Conservation (phyloP, 2,797 vertebrate genomes). For the Aplochiton taeniatus region DNA sequence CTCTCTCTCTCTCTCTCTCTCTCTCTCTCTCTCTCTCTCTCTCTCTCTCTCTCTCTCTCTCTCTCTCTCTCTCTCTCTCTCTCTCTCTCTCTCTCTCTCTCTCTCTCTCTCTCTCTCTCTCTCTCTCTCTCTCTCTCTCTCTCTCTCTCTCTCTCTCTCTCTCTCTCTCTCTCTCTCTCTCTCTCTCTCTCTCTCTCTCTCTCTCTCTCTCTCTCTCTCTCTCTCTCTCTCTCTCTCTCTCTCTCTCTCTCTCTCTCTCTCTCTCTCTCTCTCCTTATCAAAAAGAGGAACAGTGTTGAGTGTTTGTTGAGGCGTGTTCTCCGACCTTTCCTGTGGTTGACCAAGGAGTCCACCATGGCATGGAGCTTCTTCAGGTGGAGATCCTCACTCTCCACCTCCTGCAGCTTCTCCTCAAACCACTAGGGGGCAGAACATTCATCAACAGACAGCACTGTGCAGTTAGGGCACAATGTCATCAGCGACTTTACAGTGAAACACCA, state of each 20-base stretch:
- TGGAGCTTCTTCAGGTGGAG: conserved; percentile 93
- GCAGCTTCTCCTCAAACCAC: conserved; percentile 99
- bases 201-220: too few species aligned
- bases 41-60: neutral
- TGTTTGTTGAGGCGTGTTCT: neutral
- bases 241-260: neutral
- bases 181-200: too few species aligned
- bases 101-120: neutral
- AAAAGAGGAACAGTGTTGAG: neutral
- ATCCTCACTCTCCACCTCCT: conserved; percentile 94
- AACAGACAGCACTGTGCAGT: neutral
- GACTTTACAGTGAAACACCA: neutral
- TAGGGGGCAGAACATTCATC: conserved; percentile 57
- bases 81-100: neutral
- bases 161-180: neutral
- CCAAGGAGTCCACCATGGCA: conserved; percentile 85
- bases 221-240: too few species aligned
- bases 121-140: neutral
- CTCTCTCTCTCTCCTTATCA: neutral
- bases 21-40: neutral
- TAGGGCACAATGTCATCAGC: too few species aligned
- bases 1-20: neutral
- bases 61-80: neutral
- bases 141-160: neutral
- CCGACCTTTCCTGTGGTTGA: conserved; percentile 93